Base-by-base conservation (phyloP, 2,797 vertebrate genomes). In the Dipus sagitta region DNA sequence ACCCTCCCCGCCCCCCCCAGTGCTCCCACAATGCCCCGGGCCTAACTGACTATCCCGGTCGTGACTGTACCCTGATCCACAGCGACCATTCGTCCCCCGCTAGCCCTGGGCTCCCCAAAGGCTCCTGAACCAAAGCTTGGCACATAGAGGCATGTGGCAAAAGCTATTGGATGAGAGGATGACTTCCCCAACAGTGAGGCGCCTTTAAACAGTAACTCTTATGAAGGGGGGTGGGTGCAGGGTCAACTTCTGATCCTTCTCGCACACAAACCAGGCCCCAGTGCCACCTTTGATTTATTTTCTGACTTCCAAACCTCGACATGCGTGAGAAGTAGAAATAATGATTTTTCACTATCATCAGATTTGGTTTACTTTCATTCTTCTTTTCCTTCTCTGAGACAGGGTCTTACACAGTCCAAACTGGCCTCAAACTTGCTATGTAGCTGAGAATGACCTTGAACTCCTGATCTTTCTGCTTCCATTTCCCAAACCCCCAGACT, bases 1-100 rank as follows among this genome's bases (percentile, higher is more conserved):
- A 17, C 6, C 3, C 3, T 26, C 42, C 62, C 20, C 2, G 7
- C 70, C 65, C 72, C 72, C 38, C 83, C 76, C 20, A 11, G 26
- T 6, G 34, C 67, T 77, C 71, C 89, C 95, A 91, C 28, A 76
- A 82, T 94, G 92, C 95, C 47, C 34, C 71, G 87, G 91, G 88
- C 85, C 90, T 84, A 91, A 91, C 94, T 32, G 89, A 75, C 94
- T 54, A 9, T 32, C 54, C 38, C 65, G 58, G 72, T 23, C 14
- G 62, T 86, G 72, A 32, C 32, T 32, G 23, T 3, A 20, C 12
- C 9, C 8, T 32, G 14, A 62, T 23, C 88, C 54, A 26, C 2
- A 34, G 86, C 52, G 32, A 5, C 78, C 28, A 34, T 72, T 77
- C 2, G 23, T n/a, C 42, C 38, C 64, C 23, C 32, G 4, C 13